A percentile compares a stretch with the other conserved stretches of the same genome.
phyloP scores from a whole-genome alignment of 1,140 invertebrate genomes.

The Lordiphosa mommai region DNA sequence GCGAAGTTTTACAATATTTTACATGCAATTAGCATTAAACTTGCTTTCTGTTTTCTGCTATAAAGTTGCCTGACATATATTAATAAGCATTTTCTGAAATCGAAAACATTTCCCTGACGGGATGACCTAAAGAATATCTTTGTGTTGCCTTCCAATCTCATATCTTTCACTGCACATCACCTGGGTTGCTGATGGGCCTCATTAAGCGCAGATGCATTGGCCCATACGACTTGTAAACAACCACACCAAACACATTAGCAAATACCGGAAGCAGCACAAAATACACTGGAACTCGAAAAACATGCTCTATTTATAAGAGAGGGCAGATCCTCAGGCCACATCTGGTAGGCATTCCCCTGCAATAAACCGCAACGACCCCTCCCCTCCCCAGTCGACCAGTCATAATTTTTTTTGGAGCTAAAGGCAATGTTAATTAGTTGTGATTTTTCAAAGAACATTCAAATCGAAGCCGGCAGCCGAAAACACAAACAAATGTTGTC shows the following conservation, averaged over 20 bases:
- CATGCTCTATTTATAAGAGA: neutral
- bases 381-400: neutral
- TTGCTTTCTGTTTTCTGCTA: too few species aligned
- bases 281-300: neutral
- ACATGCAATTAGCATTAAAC: too few species aligned
- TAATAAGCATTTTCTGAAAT: too few species aligned
- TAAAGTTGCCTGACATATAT: too few species aligned
- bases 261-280: conserved; percentile 1
- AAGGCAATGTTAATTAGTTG: conserved; percentile 73
- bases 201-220: conserved; percentile 20
- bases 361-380: neutral
- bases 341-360: conserved; percentile 1
- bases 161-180: conserved; percentile 4
- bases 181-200: conserved; percentile 34
- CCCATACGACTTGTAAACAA: neutral
- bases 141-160: neutral
- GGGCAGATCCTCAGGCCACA: neutral
- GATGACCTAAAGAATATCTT: neutral
- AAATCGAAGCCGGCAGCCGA: conserved; percentile 50
- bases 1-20: too few species aligned
- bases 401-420: conserved; percentile 39
- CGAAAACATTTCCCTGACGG: neutral
- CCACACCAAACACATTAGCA: neutral
- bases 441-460: conserved; percentile 77
- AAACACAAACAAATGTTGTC: conserved; percentile 31